phyloP scores from a whole-genome alignment of 1,140 invertebrate species.

The Anadara kagoshimensis region DNA sequence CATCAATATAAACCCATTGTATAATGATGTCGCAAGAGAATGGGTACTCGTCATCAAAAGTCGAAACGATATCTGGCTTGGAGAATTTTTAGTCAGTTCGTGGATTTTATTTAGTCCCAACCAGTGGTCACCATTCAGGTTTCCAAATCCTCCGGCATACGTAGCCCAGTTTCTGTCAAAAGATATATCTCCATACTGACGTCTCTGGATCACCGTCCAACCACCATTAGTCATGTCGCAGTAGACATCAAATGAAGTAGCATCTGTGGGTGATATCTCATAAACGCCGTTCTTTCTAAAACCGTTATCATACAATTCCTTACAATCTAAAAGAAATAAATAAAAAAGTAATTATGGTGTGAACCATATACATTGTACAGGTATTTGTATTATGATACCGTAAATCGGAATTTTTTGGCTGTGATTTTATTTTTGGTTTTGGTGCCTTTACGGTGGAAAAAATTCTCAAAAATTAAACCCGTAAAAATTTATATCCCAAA shows the following conservation, averaged over 20 bases:
- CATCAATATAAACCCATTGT: no score
- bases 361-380: no score
- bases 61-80: no score
- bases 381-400: no score
- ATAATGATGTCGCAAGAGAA: no score
- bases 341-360: no score
- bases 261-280: constrained; percentile 81
- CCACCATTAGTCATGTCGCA: constrained; percentile 88
- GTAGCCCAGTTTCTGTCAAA: constrained; percentile 95
- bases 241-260: constrained; percentile 80
- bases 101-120: constrained; percentile 75
- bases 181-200: constrained; percentile 84
- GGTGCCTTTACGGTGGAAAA: no score
- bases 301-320: constrained; percentile 58
- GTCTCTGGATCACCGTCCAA: constrained; percentile 89
- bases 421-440: no score
- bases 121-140: constrained; percentile 82
- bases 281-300: constrained; percentile 77
- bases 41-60: no score
- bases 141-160: constrained; percentile 96
- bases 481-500: no score
- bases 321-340: constrained; percentile 62
- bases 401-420: no score
- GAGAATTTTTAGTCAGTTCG: constrained; percentile 57
- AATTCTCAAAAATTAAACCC: no score